These are phyloP conservation scores for Lemur catta DNA, from an alignment of 2,797 vertebrate genomes.

Conservation along the genomic window DNA sequence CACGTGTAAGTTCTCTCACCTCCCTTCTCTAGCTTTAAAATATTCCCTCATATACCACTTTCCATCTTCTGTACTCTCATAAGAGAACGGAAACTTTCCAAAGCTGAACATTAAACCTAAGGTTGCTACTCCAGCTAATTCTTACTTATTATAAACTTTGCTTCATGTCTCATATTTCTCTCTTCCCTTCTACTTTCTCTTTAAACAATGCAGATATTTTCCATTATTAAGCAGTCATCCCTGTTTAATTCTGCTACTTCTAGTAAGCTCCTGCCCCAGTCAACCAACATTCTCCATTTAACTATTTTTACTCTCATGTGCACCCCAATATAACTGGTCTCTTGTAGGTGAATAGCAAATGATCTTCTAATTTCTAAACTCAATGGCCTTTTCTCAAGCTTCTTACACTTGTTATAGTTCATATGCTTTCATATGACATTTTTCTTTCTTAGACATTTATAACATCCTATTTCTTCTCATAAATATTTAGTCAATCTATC, in stretches of 20 bases:
- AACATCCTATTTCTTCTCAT: background rate
- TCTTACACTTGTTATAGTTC: background rate
- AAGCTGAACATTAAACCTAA: background rate
- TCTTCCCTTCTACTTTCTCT: background rate
- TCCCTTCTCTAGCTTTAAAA: background rate
- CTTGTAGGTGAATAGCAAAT: background rate
- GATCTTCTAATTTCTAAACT: background rate
- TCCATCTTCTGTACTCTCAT: background rate
- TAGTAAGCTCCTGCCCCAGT: background rate
- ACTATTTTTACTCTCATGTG: background rate
- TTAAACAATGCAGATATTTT: background rate
- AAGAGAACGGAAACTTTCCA: background rate
- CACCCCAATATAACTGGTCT: background rate
- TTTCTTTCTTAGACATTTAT: background rate
- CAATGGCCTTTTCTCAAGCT: background rate
- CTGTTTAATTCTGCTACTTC: background rate
- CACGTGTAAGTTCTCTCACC: background rate
- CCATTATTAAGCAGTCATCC: background rate
- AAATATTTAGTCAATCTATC: background rate
- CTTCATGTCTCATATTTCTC: background rate
- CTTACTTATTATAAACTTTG: background rate
- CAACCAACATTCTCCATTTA: background rate
- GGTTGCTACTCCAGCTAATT: background rate
- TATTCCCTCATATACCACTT: background rate
- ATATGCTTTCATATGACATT: background rate